phyloP scores from a whole-genome alignment of 2,888 invertebrate species.

The Clunio marinus region DNA sequence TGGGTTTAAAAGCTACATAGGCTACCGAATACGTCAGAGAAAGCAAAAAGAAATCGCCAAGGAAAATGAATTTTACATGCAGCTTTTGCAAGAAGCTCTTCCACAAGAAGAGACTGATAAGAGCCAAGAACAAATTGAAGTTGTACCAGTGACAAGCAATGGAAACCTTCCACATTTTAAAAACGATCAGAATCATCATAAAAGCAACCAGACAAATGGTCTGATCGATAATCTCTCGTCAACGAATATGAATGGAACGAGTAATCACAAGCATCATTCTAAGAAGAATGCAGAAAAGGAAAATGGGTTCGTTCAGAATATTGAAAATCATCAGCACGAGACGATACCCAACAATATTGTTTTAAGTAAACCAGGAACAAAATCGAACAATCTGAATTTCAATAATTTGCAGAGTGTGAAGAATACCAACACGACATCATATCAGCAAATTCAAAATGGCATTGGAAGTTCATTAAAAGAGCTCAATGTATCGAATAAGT shows the following conservation, averaged over 20 bases:
- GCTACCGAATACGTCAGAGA: conserved; percentile 83
- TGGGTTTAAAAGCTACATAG: conserved; percentile 89
- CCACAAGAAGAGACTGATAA: conserved; percentile 57
- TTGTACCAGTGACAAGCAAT: conserved; percentile 21
- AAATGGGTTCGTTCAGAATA: conserved; percentile 25
- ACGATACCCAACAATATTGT: conserved; percentile 33
- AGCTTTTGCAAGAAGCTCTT: conserved; percentile 84
- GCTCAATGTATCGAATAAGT: conserved; percentile 21
- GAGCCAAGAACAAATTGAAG: conserved; percentile 39
- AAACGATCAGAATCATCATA: conserved; percentile 24
- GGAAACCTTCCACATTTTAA: conserved; percentile 10
- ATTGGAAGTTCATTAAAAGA: conserved; percentile 13
- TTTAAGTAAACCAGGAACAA: conserved; percentile 40
- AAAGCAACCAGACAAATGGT: conserved; percentile 1
- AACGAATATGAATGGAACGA: conserved; percentile 6
- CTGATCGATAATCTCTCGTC: neutral
- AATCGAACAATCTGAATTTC: conserved; percentile 27
- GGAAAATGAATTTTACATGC: conserved; percentile 92
- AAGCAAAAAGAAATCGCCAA: conserved; percentile 90
- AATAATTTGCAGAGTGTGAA: conserved; percentile 35
- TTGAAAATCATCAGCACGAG: conserved; percentile 17
- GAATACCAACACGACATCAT: conserved; percentile 35
- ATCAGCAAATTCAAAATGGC: conserved; percentile 35
- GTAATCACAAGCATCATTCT: conserved; percentile 23
- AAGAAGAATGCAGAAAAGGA: conserved; percentile 32